A percentile compares a stretch with the other conserved stretches of the same genome.
Conservation (phyloP, 2,888 invertebrate genomes). For the Melanostoma scalare region DNA sequence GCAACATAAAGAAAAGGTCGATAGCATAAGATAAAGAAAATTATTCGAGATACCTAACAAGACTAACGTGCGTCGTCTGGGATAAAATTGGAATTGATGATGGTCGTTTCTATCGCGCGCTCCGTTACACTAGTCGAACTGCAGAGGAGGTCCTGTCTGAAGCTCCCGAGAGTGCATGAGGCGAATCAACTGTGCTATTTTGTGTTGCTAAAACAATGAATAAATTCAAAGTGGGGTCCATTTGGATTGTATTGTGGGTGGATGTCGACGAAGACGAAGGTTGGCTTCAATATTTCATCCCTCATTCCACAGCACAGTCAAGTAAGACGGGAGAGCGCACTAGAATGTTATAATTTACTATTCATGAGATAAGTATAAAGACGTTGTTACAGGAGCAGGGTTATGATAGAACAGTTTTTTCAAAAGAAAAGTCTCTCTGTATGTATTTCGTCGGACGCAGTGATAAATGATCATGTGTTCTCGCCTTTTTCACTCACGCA, state of each 20-base stretch:
- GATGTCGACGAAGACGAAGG: slow-evolving; percentile 58
- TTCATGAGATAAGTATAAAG: slow-evolving; percentile 69
- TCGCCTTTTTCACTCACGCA: background rate
- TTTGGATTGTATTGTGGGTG: slow-evolving; percentile 32
- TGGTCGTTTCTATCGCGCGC: slow-evolving; percentile 42
- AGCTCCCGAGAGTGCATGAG: slow-evolving; percentile 37
- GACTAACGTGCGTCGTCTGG: slow-evolving; percentile 50
- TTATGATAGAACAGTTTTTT: slow-evolving; percentile 50
- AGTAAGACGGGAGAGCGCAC: slow-evolving; percentile 33
- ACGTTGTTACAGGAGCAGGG: slow-evolving; percentile 15
- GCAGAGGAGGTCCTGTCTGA: slow-evolving; percentile 39
- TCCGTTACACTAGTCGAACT: slow-evolving; percentile 52
- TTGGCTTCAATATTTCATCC: slow-evolving; percentile 65
- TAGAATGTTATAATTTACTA: slow-evolving; percentile 70
- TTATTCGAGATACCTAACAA: background rate
- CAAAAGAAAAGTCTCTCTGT: background rate
- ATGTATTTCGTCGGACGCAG: slow-evolving; percentile 28
- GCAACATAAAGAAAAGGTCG: slow-evolving; percentile 40
- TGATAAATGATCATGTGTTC: slow-evolving; percentile 65
- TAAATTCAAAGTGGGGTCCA: slow-evolving; percentile 54
- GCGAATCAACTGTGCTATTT: slow-evolving; percentile 20
- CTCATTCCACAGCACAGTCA: slow-evolving; percentile 12
- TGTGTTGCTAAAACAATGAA: slow-evolving; percentile 65
- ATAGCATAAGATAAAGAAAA: slow-evolving; percentile 1
- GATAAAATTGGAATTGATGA: slow-evolving; percentile 71